Conservation (phyloP, 2,113 vertebrate species). For the Passer domesticus region DNA sequence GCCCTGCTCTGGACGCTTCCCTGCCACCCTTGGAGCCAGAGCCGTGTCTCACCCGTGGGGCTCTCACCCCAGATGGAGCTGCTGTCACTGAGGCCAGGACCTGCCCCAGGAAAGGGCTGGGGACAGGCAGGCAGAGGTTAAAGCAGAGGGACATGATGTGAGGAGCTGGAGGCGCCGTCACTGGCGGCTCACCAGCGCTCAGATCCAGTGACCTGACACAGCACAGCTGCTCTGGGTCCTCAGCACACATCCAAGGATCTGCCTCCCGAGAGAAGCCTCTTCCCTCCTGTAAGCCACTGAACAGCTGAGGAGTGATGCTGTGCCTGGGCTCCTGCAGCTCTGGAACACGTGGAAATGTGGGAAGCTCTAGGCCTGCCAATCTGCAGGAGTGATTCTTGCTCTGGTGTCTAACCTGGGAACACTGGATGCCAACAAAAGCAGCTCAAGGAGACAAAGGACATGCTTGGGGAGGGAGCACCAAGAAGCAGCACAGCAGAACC, state of each 20-base stretch:
- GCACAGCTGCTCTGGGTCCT: background rate
- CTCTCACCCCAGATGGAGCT: background rate
- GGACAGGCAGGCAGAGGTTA: background rate
- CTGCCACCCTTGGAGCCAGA: background rate
- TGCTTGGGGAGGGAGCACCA: background rate
- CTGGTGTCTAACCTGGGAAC: background rate
- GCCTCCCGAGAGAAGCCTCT: background rate
- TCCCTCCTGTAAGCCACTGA: background rate
- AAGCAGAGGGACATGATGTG: background rate
- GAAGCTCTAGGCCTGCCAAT: background rate
- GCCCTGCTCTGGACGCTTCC: background rate
- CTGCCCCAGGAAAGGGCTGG: background rate
- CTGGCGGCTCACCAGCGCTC: accelerated
- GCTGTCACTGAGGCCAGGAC: background rate
- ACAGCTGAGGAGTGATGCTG: background rate
- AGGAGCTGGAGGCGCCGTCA: background rate
- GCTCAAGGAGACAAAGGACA: background rate
- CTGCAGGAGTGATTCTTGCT: background rate
- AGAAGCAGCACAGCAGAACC: background rate
- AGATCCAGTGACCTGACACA: background rate
- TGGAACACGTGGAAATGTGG: accelerated
- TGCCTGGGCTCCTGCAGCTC: background rate
- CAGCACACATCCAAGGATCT: background rate
- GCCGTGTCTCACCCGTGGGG: accelerated
- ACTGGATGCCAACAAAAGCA: background rate